phyloP scores from a whole-genome alignment of 2,113 vertebrate genomes.

The Phyllopteryx taeniolatus region DNA sequence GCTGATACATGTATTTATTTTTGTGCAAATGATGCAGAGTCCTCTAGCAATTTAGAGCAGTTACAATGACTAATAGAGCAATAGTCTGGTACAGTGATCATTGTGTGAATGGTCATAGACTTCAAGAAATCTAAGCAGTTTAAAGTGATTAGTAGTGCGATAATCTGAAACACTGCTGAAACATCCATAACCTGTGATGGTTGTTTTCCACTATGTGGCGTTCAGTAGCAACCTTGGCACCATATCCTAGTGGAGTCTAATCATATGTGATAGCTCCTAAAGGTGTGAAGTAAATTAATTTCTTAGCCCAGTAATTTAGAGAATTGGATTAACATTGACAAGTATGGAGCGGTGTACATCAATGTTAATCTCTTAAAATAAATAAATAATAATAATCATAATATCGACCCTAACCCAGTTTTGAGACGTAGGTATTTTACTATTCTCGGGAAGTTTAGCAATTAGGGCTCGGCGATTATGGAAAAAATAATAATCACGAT shows the following conservation, averaged over 20 bases:
- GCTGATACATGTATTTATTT: no score
- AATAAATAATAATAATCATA: not conserved
- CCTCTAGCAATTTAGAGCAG: no score
- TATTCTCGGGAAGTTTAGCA: not conserved
- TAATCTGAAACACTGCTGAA: not conserved
- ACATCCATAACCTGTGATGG: not conserved
- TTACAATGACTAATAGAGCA: no score
- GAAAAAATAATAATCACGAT: no score
- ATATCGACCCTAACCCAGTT: not conserved
- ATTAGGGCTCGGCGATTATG: not conserved
- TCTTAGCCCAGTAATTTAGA: conserved; percentile 4
- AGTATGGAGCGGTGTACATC: not conserved
- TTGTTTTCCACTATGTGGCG: not conserved
- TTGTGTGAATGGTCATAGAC: no score
- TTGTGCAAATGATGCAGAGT: no score
- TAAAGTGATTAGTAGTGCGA: no score
- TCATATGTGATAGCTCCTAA: conserved; percentile 3
- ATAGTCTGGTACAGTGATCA: no score
- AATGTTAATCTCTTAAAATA: not conserved
- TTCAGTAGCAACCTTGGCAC: not conserved
- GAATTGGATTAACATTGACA: not conserved
- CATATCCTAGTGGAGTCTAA: not conserved
- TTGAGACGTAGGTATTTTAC: not conserved
- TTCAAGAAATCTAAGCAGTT: no score
- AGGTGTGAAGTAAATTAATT: conserved; percentile 4